Base-by-base conservation (phyloP, 2,888 invertebrate species). In the Caenorhabditis sp. region DNA sequence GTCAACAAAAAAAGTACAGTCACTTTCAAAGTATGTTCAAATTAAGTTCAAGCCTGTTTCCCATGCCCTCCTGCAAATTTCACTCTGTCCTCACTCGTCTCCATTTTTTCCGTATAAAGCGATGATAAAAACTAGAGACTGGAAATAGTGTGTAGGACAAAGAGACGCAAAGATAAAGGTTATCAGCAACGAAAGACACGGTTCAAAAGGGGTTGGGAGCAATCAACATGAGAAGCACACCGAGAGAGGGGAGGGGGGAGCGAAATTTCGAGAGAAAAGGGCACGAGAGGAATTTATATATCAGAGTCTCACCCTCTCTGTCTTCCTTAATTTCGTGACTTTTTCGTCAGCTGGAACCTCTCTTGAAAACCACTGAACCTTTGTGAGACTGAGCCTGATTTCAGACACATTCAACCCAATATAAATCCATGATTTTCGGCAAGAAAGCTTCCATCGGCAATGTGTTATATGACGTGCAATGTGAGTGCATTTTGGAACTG, bases 401-500 rank as follows among this genome's bases (percentile, higher is more conserved):
- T 49, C 75, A 76, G 75, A 68, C 12, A 24, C 38, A 49, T 49
- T 61, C 51, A 64, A 35, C 51, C 61, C 10, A 58, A 19, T 26
- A n/a, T 19, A 16, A 31, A 68, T 51, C 19, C 1, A 81, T 81
- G 81, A 74, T 81, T 81, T 81, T 81, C 56, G 74, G 74, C 12
- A 81, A 81, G 69, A 74, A 75, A 26, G 70, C 47, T 24, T 74
- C 75, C 41, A 47, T 81, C 47, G 81, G 74, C 44, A 81, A 63
- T 47, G 63, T 75, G 6, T 81, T 81, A 54, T 38, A 28, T 26
- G 81, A 81, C 63, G 75, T 81, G 1, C 81, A 81, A 49, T 81
- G 81, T 81, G 69, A 81, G 81, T 81, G 54, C 54, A 66, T n/a
- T 26, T 19, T 56, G 22, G 1, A 24, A 19, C 35, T 26, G 49